Base-by-base conservation (phyloP, 2,113 vertebrate species). In the Amblyopsis rosae region DNA sequence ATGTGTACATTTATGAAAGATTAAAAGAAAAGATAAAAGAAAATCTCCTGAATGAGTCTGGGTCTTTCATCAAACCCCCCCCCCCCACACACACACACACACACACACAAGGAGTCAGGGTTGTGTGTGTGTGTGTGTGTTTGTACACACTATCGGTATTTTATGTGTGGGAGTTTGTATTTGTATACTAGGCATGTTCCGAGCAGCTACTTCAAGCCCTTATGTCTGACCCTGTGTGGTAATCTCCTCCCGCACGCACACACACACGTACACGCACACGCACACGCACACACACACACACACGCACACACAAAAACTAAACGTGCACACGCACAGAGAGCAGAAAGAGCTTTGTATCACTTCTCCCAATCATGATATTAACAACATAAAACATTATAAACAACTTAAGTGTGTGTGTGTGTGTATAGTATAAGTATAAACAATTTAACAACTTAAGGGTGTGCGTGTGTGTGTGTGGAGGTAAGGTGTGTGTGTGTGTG, bases 181-280 rank as follows among this genome's bases (percentile, higher is more conserved):
- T 26, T 17, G 59, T 8, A 12, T 47, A 68, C 12, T 3, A 15
- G 41, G 19, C 19, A 19, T 19, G 19, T 41, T 60, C 45, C 56
- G 33, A 51, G 33, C 74, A 73, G 66, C 72, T 66, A 80, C 79
- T 80, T 69, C 64, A 66, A 16, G 13, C 60, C 15, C 59, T 72
- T 49, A 54, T 72, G 63, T 72, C 62, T 60, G 70, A 32, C 19
- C 46, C 11, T 26, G 35, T 74, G 35, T 74, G 66, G 77, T 69
- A 58, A 70, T 64, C 19, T 48, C 10, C 64, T n/a, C 67, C 60
- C 51, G 33, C 55, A 67, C 67, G 70, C 47, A 3, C 63, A 55
- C 53, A 17, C 53, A 55, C 53, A 17, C 53, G n/a, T 7, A 16
- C 15, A 55, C n/a, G 4, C 53, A 55, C 53, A 16, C 12, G 1